phyloP scores from a whole-genome alignment of 2,797 vertebrate genomes.

The Hydrolagus colliei region DNA sequence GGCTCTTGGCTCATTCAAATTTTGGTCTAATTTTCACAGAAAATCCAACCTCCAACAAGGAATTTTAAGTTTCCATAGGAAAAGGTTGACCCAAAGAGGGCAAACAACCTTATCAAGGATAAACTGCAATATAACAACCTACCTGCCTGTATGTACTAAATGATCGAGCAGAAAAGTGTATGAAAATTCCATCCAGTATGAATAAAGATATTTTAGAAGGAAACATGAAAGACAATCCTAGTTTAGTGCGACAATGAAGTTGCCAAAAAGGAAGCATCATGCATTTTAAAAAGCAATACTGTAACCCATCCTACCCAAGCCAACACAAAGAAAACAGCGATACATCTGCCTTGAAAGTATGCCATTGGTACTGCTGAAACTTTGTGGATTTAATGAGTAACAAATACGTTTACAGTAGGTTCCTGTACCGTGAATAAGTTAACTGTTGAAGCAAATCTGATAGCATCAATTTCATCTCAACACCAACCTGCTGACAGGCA shows the following conservation, averaged over 20 bases:
- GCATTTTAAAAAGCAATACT: conserved; percentile 29
- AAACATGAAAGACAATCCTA: conserved; percentile 25
- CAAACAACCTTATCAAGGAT: neutral
- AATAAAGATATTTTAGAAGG: conserved; percentile 24
- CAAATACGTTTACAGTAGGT: neutral
- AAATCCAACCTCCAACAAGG: neutral
- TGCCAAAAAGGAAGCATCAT: conserved; percentile 25
- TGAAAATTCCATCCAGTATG: conserved; percentile 12
- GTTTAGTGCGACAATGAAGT: conserved; percentile 24
- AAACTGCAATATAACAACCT: neutral
- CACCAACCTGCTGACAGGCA: neutral
- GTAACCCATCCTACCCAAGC: conserved; percentile 27
- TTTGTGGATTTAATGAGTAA: conserved; percentile 30
- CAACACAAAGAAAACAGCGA: conserved; percentile 22
- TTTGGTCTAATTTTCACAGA: neutral
- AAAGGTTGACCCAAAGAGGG: neutral
- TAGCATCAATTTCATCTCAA: neutral
- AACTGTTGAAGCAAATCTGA: neutral
- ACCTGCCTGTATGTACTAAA: neutral
- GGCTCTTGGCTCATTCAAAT: neutral
- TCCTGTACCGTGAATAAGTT: neutral
- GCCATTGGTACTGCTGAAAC: conserved; percentile 30
- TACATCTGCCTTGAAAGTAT: neutral
- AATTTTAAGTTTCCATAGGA: neutral
- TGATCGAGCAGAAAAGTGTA: neutral